A percentile compares a stretch with the other conserved stretches of the same genome.
Conservation (phyloP, 2,113 vertebrate genomes). For the Calidris pygmaea region DNA sequence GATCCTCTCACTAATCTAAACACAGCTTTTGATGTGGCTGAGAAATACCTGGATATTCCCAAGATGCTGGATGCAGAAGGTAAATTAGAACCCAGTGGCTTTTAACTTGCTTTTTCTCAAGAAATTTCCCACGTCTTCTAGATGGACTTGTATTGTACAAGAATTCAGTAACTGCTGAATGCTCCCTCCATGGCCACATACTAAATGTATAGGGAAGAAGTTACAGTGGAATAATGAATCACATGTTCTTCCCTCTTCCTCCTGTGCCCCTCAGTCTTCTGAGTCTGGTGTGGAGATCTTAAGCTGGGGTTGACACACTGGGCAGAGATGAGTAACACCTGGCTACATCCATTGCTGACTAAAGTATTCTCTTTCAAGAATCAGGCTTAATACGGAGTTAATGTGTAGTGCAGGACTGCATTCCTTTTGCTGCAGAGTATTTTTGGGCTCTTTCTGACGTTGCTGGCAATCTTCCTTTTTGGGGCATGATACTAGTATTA, state of each 20-base stretch:
- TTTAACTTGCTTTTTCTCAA: background rate
- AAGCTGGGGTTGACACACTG: background rate
- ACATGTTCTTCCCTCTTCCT: background rate
- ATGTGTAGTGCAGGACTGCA: background rate
- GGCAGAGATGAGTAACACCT: background rate
- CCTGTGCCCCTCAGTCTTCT: background rate
- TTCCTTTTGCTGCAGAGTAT: background rate
- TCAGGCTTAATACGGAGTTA: background rate
- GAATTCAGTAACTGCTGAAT: background rate
- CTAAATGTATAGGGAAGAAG: background rate
- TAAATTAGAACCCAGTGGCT: slow-evolving; percentile 66
- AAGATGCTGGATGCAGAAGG: slow-evolving; percentile 97
- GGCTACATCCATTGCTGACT: background rate
- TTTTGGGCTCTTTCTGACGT: background rate
- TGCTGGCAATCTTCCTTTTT: background rate
- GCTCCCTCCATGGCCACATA: background rate
- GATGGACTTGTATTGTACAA: slow-evolving; percentile 37
- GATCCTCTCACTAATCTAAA: slow-evolving; percentile 93
- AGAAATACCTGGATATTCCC: slow-evolving; percentile 93
- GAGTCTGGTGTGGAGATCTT: background rate
- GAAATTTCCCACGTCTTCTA: slow-evolving; percentile 28
- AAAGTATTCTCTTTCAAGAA: background rate
- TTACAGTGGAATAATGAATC: background rate
- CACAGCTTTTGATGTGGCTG: slow-evolving; percentile 93
- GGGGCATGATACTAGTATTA: background rate